A percentile compares a stretch with the other conserved stretches of the same genome.
Evolutionary conservation across 2,888 invertebrate genomes (phyloP).

Genomic region (Pheosia tremula): DNA sequence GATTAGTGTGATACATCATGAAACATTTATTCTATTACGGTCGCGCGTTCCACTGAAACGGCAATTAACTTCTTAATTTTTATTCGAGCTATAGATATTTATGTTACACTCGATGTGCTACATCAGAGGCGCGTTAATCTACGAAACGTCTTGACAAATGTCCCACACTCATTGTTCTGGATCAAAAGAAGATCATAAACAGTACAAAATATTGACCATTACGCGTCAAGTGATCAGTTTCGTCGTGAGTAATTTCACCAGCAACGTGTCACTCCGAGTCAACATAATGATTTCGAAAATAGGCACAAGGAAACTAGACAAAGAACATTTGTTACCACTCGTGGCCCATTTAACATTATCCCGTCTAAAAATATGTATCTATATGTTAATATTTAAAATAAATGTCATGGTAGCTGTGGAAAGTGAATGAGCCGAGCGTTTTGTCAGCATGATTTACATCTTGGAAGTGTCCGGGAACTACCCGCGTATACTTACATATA

Average conservation of each 20-base stretch:
- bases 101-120: slow-evolving; percentile 68
- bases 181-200: slow-evolving; percentile 78
- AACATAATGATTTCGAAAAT: slow-evolving; percentile 66
- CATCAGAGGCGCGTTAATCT: slow-evolving; percentile 62
- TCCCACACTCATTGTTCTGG: slow-evolving; percentile 60
- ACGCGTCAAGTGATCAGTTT: slow-evolving; percentile 68
- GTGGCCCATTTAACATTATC: slow-evolving; percentile 48
- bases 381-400: slow-evolving; percentile 27
- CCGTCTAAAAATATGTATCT: slow-evolving; percentile 45
- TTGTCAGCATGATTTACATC: slow-evolving; percentile 39
- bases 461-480: slow-evolving; percentile 21
- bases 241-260: slow-evolving; percentile 67
- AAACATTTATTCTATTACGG: slow-evolving; percentile 46
- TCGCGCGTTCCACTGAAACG: slow-evolving; percentile 42
- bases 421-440: slow-evolving; percentile 41
- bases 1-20: slow-evolving; percentile 30
- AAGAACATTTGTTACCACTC: slow-evolving; percentile 50
- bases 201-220: slow-evolving; percentile 69
- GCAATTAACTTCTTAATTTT: slow-evolving; percentile 64
- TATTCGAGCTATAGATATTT: slow-evolving; percentile 50
- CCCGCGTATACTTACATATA: background rate
- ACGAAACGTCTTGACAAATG: slow-evolving; percentile 65
- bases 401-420: slow-evolving; percentile 23
- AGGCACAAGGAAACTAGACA: slow-evolving; percentile 56
- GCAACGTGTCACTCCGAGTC: slow-evolving; percentile 56